Base-by-base conservation (phyloP, 1,140 invertebrate genomes). In the Drosophila erecta region DNA sequence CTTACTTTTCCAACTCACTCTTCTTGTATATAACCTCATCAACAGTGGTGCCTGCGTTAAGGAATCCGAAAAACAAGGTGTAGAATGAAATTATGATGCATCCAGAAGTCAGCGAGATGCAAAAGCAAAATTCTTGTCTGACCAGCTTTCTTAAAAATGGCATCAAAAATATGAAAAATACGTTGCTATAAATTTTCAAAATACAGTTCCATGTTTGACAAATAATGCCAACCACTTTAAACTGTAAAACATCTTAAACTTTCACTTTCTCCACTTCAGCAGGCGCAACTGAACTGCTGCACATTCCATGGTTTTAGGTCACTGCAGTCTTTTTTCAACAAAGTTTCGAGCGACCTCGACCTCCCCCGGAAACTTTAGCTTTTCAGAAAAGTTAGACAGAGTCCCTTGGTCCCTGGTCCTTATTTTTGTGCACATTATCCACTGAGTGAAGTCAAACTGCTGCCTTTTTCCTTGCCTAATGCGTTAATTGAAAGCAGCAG, bases 401-500 rank as follows among this genome's bases (percentile, higher is more conserved):
- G 60, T 79, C 72, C 64, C 60, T 50, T 62, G 41, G 44, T 54
- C 47, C 24, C 24, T 24, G 24, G 24, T 30, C 30, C 2, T 2
- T 30, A 8, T 30, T 30, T 44, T 35, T 44, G 56, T 84, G 56
- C 59, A 53, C 62, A 70, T 61, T 67, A 40, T 62, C 44, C 8
- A 44, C 35, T 17, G 24, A 40, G 7, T 11, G 27, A 17, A 41
- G 58, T 15, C n/a, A 30, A 61, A 41, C n/a, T 27, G 17, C 11
- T 40, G 57, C 54, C 67, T 47, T 60, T 44, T 44, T 41, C 56
- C 73, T 47, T 49, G 38, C 44, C 69, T 37, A 65, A 70, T 49
- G 56, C 73, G 50, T 66, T 77, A 85, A 80, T 74, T 74, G 62
- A 70, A 66, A 65, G 51, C 77, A 77, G 77, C 59, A 74, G 67